These are phyloP conservation scores for Piprites chloris DNA, from an alignment of 2,113 vertebrate genomes.

Conservation along the genomic window DNA sequence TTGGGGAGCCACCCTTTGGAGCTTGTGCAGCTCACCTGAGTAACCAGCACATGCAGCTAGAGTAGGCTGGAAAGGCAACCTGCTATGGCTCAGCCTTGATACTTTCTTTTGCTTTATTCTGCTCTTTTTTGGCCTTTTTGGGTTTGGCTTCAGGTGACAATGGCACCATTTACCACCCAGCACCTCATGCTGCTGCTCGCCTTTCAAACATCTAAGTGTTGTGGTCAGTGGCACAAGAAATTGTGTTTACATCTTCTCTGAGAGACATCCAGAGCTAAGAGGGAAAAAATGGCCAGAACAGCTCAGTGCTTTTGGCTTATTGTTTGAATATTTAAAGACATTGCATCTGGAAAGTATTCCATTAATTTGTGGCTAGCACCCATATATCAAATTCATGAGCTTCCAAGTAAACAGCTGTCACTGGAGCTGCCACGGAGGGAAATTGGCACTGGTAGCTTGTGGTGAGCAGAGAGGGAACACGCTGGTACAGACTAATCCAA, in stretches of 20 bases:
- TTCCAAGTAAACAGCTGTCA: conserved; percentile 77
- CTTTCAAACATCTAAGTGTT: conserved; percentile 29
- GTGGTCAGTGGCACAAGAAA: conserved; percentile 46
- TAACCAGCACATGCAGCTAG: accelerated
- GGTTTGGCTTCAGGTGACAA: conserved; percentile 9
- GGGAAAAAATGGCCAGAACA: conserved; percentile 32
- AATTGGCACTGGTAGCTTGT: conserved; percentile 73
- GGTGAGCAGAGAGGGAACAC: conserved; percentile 69
- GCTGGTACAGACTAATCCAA: conserved; percentile 71
- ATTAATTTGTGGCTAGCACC: conserved; percentile 75
- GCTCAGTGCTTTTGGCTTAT: conserved; percentile 68
- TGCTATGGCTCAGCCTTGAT: neutral
- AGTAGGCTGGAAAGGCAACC: neutral
- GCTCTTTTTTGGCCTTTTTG: neutral
- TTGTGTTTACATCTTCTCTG: conserved; percentile 62
- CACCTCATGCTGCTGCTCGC: neutral
- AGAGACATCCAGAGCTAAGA: conserved; percentile 37
- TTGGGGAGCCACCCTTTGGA: neutral
- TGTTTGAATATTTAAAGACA: conserved; percentile 68
- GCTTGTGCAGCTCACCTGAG: neutral
- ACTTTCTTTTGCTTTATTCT: neutral
- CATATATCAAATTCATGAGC: conserved; percentile 71
- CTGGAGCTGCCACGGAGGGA: conserved; percentile 49
- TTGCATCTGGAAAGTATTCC: conserved; percentile 78
- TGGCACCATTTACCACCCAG: neutral